phyloP scores from a whole-genome alignment of 1,140 invertebrate species.

The Hylyphantes graminicola region DNA sequence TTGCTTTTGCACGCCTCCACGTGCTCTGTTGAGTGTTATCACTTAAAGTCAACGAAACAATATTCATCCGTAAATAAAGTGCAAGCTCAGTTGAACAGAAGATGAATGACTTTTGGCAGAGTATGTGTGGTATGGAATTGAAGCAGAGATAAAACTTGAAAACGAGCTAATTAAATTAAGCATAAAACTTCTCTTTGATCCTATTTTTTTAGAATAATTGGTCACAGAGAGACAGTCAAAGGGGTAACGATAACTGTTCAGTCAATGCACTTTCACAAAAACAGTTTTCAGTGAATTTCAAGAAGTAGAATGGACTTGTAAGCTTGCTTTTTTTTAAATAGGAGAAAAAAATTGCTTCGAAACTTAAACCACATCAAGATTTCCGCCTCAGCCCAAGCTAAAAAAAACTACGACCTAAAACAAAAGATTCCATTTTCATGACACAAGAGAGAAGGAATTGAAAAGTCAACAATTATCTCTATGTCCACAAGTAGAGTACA shows the following conservation, averaged over 20 bases:
- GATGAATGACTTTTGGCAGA: not conserved
- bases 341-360: no score
- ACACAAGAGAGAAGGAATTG: not conserved
- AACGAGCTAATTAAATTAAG: not conserved
- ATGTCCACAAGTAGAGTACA: not conserved
- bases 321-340: no score
- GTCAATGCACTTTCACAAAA: no score
- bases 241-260: no score
- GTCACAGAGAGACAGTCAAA: no score
- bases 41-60: not conserved
- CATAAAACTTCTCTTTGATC: not conserved
- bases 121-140: not conserved
- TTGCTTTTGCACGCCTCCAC: constrained; percentile 34
- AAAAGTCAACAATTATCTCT: constrained; percentile 9
- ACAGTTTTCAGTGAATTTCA: no score
- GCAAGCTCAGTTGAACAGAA: not conserved
- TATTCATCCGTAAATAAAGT: constrained; percentile 14
- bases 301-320: no score
- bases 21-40: constrained; percentile 25
- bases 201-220: not conserved
- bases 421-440: not conserved
- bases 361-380: not conserved
- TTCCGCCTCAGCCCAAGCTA: not conserved
- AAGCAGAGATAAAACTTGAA: not conserved
- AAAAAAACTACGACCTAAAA: not conserved